These are phyloP conservation scores for Stegophylla sp. DNA, from an alignment of 2,888 invertebrate genomes.

Conservation along the genomic window DNA sequence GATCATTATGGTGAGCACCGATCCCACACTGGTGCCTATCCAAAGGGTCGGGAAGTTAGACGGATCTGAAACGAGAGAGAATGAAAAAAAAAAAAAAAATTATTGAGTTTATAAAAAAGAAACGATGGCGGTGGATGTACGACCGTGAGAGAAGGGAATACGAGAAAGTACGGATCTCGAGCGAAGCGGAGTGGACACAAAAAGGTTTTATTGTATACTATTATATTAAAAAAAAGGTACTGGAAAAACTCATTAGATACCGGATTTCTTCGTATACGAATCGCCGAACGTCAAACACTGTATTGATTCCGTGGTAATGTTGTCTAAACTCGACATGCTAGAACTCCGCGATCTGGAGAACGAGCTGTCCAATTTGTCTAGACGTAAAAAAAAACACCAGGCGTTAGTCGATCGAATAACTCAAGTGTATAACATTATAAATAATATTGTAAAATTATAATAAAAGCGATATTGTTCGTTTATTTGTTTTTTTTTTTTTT, in stretches of 20 bases:
- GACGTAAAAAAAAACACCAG: constrained; percentile 53
- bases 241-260: constrained; percentile 67
- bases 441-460: not conserved
- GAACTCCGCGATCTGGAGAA: constrained; percentile 96
- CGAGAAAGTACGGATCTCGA: not conserved
- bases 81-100: constrained; percentile 52
- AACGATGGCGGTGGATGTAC: not conserved
- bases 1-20: constrained; percentile 90
- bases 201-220: no score
- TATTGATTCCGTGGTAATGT: constrained; percentile 93
- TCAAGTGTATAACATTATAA: not conserved
- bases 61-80: constrained; percentile 74
- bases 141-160: not conserved
- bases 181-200: not conserved
- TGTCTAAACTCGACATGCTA: constrained; percentile 97
- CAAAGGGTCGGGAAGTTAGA: constrained; percentile 89
- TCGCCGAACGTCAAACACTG: constrained; percentile 96
- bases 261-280: constrained; percentile 89
- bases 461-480: constrained; percentile 24
- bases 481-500: constrained; percentile 6
- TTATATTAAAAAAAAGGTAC: constrained; percentile 22
- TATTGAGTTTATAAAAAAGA: constrained; percentile 11
- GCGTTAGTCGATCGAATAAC: constrained; percentile 36
- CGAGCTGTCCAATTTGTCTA: constrained; percentile 95
- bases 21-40: constrained; percentile 97